These are phyloP conservation scores for Dryomyza anilis DNA, from an alignment of 2,888 invertebrate genomes.

Conservation along the genomic window DNA sequence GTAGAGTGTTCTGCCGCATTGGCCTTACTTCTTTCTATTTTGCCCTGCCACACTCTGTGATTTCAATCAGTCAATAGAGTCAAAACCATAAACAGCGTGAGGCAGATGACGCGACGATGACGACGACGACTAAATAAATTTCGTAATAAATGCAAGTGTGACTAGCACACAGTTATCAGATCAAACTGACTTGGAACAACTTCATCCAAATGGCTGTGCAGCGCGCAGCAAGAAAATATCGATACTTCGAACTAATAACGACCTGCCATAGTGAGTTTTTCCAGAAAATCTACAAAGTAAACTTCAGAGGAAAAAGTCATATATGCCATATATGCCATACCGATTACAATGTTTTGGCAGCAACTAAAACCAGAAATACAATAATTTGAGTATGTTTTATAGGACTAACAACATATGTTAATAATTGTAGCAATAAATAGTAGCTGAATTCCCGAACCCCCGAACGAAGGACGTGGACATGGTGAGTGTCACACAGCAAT, in stretches of 20 bases:
- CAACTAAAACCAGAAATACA: background rate
- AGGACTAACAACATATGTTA: conserved; percentile 4
- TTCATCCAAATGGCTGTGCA: background rate
- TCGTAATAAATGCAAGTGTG: conserved; percentile 36
- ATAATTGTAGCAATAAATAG: conserved; percentile 8
- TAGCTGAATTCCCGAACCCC: background rate
- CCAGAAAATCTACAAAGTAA: conserved; percentile 19
- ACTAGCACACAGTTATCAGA: background rate
- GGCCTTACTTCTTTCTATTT: background rate
- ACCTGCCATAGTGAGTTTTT: background rate
- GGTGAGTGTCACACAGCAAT: conserved; percentile 51
- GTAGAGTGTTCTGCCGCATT: background rate
- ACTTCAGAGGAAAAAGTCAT: background rate
- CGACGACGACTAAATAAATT: conserved; percentile 40
- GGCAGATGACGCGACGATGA: background rate
- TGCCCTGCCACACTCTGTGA: conserved; percentile 35
- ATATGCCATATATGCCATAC: background rate
- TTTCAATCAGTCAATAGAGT: conserved; percentile 55
- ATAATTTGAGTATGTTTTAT: background rate
- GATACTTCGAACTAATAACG: background rate
- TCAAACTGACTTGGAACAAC: background rate
- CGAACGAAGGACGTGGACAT: background rate
- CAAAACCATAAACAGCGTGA: conserved; percentile 36
- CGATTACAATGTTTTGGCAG: background rate
- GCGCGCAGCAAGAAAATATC: background rate